phyloP scores from a whole-genome alignment of 2,113 vertebrate species.

The Lichenostomus cassidix region DNA sequence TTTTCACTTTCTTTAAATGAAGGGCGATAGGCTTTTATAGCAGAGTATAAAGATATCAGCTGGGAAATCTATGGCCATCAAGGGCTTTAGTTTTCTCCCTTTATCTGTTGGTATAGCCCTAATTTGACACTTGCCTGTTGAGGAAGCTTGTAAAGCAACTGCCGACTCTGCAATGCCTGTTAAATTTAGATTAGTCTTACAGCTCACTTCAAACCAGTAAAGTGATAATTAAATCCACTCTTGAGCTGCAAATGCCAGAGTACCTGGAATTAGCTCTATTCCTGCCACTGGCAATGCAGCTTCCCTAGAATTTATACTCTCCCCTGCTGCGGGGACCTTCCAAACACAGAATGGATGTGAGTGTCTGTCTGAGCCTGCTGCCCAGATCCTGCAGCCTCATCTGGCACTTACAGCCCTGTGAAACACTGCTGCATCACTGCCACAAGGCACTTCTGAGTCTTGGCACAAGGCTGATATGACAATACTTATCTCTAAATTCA shows the following conservation, averaged over 20 bases:
- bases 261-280: slow-evolving; percentile 40
- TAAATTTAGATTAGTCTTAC: slow-evolving; percentile 63
- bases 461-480: not conserved
- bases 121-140: slow-evolving; percentile 68
- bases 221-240: slow-evolving; percentile 70
- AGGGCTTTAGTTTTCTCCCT: slow-evolving; percentile 52
- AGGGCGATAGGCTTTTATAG: slow-evolving; percentile 76
- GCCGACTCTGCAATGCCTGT: slow-evolving; percentile 52
- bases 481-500: not conserved
- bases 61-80: slow-evolving; percentile 60
- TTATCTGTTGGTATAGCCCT: slow-evolving; percentile 73
- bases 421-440: not conserved
- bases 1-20: slow-evolving; percentile 73
- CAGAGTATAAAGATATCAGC: slow-evolving; percentile 74
- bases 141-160: slow-evolving; percentile 66
- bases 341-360: not conserved
- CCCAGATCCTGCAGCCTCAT: not conserved
- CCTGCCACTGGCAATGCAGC: not conserved
- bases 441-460: not conserved
- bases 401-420: not conserved
- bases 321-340: accelerated
- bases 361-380: accelerated
- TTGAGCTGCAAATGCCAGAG: slow-evolving; percentile 41
- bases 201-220: slow-evolving; percentile 60
- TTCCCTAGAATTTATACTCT: not conserved